Percentiles rank a stretch among this genome's conserved stretches.
Evolutionary conservation across 2,888 invertebrate genomes (phyloP).

Genomic region (Andrena minutula): DNA sequence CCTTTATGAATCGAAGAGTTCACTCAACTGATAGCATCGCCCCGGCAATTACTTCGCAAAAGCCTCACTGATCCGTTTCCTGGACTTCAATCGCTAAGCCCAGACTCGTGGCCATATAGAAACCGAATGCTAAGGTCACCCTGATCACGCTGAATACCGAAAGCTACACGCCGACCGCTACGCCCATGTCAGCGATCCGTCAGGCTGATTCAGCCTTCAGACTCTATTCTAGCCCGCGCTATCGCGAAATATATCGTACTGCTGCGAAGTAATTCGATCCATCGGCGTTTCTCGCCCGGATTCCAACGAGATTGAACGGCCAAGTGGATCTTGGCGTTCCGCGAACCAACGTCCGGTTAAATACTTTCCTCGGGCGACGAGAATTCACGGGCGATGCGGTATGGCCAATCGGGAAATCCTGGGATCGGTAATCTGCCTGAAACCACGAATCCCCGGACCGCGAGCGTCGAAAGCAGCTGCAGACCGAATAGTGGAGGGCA

Average conservation of each 20-base stretch:
- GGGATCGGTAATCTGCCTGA: conserved; percentile 15
- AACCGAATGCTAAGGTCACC: not conserved
- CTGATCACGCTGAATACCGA: not conserved
- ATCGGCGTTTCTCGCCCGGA: not conserved
- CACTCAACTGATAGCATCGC: not conserved
- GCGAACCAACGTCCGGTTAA: not conserved
- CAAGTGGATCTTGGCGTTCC: not conserved
- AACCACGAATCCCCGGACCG: conserved; percentile 32
- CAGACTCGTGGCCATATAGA: too few relatives aligned
- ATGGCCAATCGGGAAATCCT: conserved; percentile 22
- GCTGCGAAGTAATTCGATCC: not conserved
- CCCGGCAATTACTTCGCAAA: not conserved
- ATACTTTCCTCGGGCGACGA: conserved; percentile 10
- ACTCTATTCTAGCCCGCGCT: too few relatives aligned
- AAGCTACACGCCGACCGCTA: not conserved
- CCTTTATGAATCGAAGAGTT: not conserved
- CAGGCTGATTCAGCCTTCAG: too few relatives aligned
- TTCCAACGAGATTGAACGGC: not conserved
- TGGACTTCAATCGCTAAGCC: too few relatives aligned
- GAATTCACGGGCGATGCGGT: conserved; percentile 8
- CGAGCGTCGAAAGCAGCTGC: conserved; percentile 49
- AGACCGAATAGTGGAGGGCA: conserved; percentile 10
- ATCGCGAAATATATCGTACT: not conserved
- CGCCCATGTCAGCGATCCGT: not conserved
- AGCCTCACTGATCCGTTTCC: not conserved